Conservation (phyloP, 2,797 vertebrate species). For the Oreochromis grahami region DNA sequence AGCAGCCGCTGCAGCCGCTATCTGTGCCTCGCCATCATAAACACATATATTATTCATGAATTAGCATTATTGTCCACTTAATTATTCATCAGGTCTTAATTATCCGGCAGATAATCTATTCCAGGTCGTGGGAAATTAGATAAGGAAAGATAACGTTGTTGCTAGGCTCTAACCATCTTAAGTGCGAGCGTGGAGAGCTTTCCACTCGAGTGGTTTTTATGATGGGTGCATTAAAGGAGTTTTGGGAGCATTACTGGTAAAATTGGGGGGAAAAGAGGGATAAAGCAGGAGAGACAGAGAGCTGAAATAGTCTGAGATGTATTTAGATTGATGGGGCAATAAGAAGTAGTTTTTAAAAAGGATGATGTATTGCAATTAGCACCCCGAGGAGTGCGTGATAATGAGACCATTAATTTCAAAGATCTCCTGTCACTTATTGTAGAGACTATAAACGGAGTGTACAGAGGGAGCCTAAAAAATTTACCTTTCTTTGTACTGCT, state of each 20-base stretch:
- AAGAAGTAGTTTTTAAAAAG: slow-evolving; percentile 1
- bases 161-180: slow-evolving; percentile 5
- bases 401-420: slow-evolving; percentile 31
- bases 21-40: slow-evolving; percentile 52
- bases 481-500: background rate
- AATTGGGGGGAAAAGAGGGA: background rate
- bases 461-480: background rate
- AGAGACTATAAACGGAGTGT: background rate
- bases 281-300: background rate
- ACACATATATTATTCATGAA: slow-evolving; percentile 72
- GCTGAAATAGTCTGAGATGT: background rate
- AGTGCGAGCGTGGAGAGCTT: background rate
- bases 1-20: slow-evolving; percentile 7
- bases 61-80: slow-evolving; percentile 71
- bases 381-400: slow-evolving; percentile 12
- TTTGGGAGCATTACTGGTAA: background rate
- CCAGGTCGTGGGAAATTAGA: slow-evolving; percentile 57
- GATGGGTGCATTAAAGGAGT: background rate
- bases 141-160: slow-evolving; percentile 43
- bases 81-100: slow-evolving; percentile 75
- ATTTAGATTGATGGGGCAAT: slow-evolving; percentile 42
- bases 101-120: slow-evolving; percentile 48
- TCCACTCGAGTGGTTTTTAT: background rate
- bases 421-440: background rate
- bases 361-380: slow-evolving; percentile 40